Percentiles rank a stretch among this genome's conserved stretches.
phyloP scores from a whole-genome alignment of 2,888 invertebrate genomes.

The Hirtodrosophila cameraria region DNA sequence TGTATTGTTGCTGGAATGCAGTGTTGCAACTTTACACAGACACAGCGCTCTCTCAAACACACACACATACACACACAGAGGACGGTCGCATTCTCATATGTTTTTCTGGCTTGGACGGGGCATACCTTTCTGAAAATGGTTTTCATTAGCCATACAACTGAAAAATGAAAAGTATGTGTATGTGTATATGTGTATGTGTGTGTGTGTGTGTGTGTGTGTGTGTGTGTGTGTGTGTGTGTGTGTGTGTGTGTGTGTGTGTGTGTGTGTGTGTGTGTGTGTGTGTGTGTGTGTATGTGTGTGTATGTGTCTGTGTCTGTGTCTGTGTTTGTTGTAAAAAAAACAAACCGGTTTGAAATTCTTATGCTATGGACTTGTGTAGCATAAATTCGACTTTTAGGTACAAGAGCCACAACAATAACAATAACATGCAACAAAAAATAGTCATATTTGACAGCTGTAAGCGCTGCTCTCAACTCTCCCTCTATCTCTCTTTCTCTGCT shows the following conservation, averaged over 20 bases:
- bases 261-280: too few species aligned
- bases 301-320: slow-evolving; percentile 14
- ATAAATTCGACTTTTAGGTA: slow-evolving; percentile 51
- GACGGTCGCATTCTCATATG: slow-evolving; percentile 35
- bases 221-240: too few species aligned
- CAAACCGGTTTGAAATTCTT: slow-evolving; percentile 75
- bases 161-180: slow-evolving; percentile 21
- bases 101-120: slow-evolving; percentile 23
- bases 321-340: slow-evolving; percentile 37
- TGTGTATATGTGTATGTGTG: not conserved
- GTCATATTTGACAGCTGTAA: slow-evolving; percentile 68
- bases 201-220: too few species aligned
- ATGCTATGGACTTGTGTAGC: slow-evolving; percentile 57
- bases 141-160: slow-evolving; percentile 55
- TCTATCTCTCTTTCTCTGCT: slow-evolving; percentile 1
- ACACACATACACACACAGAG: slow-evolving; percentile 13
- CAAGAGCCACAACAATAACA: slow-evolving; percentile 29
- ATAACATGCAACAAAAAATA: slow-evolving; percentile 39
- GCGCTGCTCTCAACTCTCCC: slow-evolving; percentile 1
- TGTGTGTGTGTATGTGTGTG: slow-evolving; percentile 9
- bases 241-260: too few species aligned
- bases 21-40: slow-evolving; percentile 73
- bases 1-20: slow-evolving; percentile 69
- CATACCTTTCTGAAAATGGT: slow-evolving; percentile 67
- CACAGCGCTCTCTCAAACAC: slow-evolving; percentile 14